phyloP scores from a whole-genome alignment of 1,140 invertebrate species.

The Solenopsis fugax region DNA sequence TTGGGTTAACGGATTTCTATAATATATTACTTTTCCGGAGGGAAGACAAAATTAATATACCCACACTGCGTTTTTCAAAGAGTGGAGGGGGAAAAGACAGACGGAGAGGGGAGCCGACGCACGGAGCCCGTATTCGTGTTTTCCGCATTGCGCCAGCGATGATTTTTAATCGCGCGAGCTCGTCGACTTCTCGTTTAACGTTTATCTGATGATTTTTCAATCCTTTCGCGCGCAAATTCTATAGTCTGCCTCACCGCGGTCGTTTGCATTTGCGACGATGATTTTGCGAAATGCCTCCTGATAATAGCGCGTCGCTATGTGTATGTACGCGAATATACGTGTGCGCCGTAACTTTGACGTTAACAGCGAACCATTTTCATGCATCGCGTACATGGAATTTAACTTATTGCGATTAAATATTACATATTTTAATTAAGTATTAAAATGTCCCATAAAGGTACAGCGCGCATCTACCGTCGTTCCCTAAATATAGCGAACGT shows the following conservation, averaged over 20 bases:
- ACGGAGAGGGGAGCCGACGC: neutral
- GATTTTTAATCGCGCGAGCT: constrained; percentile 51
- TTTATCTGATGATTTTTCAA: constrained; percentile 45
- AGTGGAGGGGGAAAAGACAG: neutral
- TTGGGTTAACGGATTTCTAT: neutral
- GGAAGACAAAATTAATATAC: constrained; percentile 27
- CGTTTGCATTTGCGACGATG: constrained; percentile 62
- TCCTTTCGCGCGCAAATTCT: constrained; percentile 40
- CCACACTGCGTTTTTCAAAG: neutral
- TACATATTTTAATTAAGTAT: neutral
- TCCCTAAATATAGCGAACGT: neutral
- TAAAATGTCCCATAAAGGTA: neutral
- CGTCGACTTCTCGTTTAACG: constrained; percentile 32
- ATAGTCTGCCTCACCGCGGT: neutral
- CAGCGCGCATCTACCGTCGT: neutral
- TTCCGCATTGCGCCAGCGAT: constrained; percentile 81
- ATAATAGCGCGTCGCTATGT: neutral
- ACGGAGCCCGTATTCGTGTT: constrained; percentile 36
- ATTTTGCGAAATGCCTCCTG: constrained; percentile 41
- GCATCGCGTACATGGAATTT: constrained; percentile 1
- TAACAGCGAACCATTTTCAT: constrained; percentile 21
- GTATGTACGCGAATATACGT: neutral
- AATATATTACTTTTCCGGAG: neutral
- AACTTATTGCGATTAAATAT: constrained; percentile 47
- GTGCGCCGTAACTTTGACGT: neutral